Base-by-base conservation (phyloP, 2,797 vertebrate species). In the Phataginus tetradactyla region DNA sequence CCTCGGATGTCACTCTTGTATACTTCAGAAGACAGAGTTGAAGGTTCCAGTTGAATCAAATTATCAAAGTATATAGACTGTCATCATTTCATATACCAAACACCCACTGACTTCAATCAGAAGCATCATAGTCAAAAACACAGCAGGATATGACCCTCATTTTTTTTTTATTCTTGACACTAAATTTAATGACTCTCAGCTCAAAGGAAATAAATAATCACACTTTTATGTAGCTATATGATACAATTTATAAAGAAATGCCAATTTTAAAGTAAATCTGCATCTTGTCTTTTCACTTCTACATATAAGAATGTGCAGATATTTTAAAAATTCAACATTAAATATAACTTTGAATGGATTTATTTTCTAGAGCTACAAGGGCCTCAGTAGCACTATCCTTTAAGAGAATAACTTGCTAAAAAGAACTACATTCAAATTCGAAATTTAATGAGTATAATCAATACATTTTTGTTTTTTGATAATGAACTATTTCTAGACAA, bases 171-270 rank as follows among this genome's bases (percentile, higher is more conserved):
- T 17, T 55, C 51, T 64, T 53, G 7, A 59, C 34, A 51, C 9
- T 59, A 92, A 90, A 92, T 89, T 79, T 92, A 93, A 94, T 74
- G 71, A 80, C 11, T 95, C 53, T 77, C 23, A 86, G 69, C 25
- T 92, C 21, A 42, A 89, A 94, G 32, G 12, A 5, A 80, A 88
- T 74, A 84, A 95, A 95, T 68, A 91, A 86, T 83, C 86, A 91
- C 2, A 91, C 14, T 74, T 74, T 87, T 72, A 86, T 68, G 14
- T 79, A 75, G 49, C 37, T 74, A 37, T 45, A 34, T 68, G 80
- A 91, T 37, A 63, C 23, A 81, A 84, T 59, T 88, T 89, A 72
- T 69, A 71, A 90, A 78, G 21, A 32, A 72, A 88, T n/a, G 4
- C 45, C 25, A 1, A 57, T 61, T 84, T 86, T 75, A 53, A 90